A percentile compares a stretch with the other conserved stretches of the same genome.
These are phyloP conservation scores for Callipepla californica DNA, from an alignment of 2,113 vertebrate species.

Conservation along the genomic window DNA sequence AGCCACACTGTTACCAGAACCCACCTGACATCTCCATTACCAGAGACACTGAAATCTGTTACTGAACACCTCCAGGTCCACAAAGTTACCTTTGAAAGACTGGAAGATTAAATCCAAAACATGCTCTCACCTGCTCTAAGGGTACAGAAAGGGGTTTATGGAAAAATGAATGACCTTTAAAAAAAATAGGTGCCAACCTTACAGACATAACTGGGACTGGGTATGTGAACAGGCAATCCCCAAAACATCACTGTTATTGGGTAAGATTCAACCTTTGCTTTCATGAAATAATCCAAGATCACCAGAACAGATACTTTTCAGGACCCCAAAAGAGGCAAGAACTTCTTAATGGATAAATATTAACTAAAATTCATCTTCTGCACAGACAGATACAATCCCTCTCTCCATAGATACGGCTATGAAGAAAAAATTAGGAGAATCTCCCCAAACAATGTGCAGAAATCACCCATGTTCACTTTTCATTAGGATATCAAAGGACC, in stretches of 20 bases:
- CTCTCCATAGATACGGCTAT: accelerated
- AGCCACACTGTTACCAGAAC: neutral
- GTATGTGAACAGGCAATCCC: neutral
- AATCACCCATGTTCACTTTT: neutral
- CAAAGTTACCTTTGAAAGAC: neutral
- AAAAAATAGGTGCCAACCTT: neutral
- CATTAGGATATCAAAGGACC: neutral
- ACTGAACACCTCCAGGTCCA: neutral
- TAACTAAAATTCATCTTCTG: neutral
- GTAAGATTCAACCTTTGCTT: neutral
- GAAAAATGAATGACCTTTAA: neutral
- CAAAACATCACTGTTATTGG: neutral
- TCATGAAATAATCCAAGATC: neutral
- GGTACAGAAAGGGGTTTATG: accelerated
- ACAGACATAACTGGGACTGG: neutral
- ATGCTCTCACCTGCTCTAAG: neutral
- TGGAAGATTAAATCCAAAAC: neutral
- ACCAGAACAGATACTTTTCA: neutral
- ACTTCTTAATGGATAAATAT: neutral
- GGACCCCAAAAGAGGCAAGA: neutral
- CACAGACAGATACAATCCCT: neutral
- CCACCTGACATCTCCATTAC: neutral
- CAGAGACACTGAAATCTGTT: neutral
- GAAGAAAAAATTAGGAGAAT: neutral
- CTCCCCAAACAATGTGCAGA: neutral